Evolutionary conservation across 2,888 invertebrate species (phyloP), one percentile per base, ranked within the genome.

Genomic region (Macaria notata): DNA sequence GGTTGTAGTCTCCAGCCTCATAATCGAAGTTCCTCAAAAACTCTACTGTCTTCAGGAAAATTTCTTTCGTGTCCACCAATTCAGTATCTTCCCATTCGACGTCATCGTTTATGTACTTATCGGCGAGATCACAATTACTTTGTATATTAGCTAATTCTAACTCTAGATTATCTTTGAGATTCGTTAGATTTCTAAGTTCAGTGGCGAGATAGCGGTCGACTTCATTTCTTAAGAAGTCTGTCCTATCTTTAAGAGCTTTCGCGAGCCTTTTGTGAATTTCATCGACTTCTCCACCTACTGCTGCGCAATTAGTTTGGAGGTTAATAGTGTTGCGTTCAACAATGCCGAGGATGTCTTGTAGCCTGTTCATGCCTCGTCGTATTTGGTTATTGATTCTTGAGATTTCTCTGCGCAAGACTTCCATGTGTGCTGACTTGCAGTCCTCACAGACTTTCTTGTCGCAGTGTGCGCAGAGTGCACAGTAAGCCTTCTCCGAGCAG

Each of bases 401-500:
- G 46, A 98, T 97, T 92, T 98, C 98, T 59, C 98, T 94, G 69
- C 98, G 94, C 59, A 99, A 92, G 67, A 98, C 98, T 82, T 99
- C 98, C 95, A 98, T 96, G 84, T 99, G 99, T 9, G 98, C 97
- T 57, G 96, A 95, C 85, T 98, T 98, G 90, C 99, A 99, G 79
- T 98, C 98, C 69, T 96, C 95, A 86, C 99, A 99, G 64, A 99
- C 96, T 90, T 98, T 97, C 81, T 98, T 98, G 78, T 99, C 98
- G 89, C 99, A 99, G 86, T 99, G 99, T 31, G 96, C 95, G 86
- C 99, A 99, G 49, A 94, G 92, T 56, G 94, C 94, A 73, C 97
- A 95, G 79, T 97, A 97, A 57, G 97, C 95, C 86, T 98, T 97
- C 87, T 98, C 97, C 54, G 97, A 97, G 89, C 98, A 97, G 47